Percentiles rank a stretch among this genome's conserved stretches.
Conservation (phyloP, 30 jellyfish, hydroid and myxozoan species). For the Turritopsis rubra region DNA sequence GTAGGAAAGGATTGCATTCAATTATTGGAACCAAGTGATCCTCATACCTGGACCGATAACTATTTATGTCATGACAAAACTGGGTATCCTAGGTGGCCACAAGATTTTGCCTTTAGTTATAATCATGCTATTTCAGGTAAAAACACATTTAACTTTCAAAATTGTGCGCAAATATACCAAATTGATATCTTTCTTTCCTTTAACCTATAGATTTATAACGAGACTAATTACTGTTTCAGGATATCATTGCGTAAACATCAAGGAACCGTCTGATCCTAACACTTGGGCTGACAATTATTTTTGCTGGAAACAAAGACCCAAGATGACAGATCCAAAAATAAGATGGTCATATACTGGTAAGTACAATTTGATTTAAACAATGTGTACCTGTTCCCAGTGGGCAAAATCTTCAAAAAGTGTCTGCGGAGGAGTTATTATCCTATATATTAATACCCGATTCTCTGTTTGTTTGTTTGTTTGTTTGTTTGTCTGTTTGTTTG, state of each 20-base stretch:
- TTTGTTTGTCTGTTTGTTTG: too few species aligned
- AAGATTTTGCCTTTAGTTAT: constrained; percentile 50
- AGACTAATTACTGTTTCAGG: constrained; percentile 22
- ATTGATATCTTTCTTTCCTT: too few species aligned
- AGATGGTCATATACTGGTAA: constrained; percentile 69
- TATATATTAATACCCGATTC: too few species aligned
- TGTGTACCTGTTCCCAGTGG: background rate
- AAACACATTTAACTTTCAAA: background rate
- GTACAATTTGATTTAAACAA: constrained; percentile 5
- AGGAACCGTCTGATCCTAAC: constrained; percentile 47
- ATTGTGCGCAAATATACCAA: background rate
- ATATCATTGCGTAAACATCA: constrained; percentile 43
- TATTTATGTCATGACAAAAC: constrained; percentile 3
- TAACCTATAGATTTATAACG: background rate
- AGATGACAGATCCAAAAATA: constrained; percentile 32
- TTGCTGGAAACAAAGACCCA: constrained; percentile 21
- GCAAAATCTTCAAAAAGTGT: background rate
- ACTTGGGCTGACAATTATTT: constrained; percentile 54
- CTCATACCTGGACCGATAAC: constrained; percentile 1
- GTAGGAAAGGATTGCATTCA: constrained; percentile 10
- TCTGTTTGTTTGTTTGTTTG: too few species aligned
- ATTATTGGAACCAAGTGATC: constrained; percentile 5
- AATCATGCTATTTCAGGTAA: constrained; percentile 9
- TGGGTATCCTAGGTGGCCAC: constrained; percentile 64
- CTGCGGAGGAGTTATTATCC: too few species aligned